Conservation (phyloP, 1,140 invertebrate species). For the Cryptotermes secundus region DNA sequence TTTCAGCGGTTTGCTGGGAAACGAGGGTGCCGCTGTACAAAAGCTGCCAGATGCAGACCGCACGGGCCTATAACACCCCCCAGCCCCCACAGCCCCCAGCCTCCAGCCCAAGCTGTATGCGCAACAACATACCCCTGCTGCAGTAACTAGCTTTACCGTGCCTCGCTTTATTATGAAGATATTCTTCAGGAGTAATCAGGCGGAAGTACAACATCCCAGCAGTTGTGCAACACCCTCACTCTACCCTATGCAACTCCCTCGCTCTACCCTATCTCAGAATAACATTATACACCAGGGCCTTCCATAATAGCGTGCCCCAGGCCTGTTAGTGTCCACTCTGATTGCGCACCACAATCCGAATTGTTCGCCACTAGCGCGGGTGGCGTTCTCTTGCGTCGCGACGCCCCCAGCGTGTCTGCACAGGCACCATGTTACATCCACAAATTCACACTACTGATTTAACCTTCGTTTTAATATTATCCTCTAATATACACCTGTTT, state of each 20-base stretch:
- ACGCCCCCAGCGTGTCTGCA: no score
- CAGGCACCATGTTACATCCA: no score
- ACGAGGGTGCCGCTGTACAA: conserved; percentile 22
- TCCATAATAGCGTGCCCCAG: not conserved
- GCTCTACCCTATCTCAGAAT: not conserved
- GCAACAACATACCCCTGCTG: not conserved
- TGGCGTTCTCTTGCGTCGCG: no score
- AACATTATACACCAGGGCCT: not conserved
- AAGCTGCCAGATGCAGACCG: conserved; percentile 31
- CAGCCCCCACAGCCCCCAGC: not conserved
- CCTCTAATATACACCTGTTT: no score
- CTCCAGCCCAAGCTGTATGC: not conserved
- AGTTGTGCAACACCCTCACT: not conserved
- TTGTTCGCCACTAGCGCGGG: not conserved
- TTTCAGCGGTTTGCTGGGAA: conserved; percentile 30
- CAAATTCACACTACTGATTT: no score
- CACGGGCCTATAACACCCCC: not conserved
- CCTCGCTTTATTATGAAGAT: conserved; percentile 29
- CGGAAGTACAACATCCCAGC: conserved; percentile 22
- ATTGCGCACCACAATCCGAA: not conserved
- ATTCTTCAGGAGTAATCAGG: conserved; percentile 31
- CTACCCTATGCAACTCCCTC: no score
- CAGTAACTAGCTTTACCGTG: conserved; percentile 30
- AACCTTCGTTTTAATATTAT: no score
- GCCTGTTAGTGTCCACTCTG: not conserved